A percentile compares a stretch with the other conserved stretches of the same genome.
These are phyloP conservation scores for Caloenas nicobarica DNA, from an alignment of 2,113 vertebrate genomes.

Conservation along the genomic window DNA sequence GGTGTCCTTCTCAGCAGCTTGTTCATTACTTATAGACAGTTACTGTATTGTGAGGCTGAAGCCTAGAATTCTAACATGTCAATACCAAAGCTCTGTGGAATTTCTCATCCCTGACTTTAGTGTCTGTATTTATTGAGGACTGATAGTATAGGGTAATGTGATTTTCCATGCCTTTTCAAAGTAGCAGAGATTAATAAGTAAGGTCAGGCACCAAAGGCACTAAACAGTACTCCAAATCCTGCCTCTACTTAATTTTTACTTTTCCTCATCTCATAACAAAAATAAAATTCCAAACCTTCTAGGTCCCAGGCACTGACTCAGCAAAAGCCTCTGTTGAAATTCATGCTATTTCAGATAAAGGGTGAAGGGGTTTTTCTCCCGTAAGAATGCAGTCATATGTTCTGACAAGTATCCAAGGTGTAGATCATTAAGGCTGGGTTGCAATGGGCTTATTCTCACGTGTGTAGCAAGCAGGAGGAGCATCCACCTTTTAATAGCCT, in stretches of 20 bases:
- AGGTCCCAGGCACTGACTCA: not conserved
- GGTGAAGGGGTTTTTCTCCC: not conserved
- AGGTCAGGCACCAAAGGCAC: slow-evolving; percentile 68
- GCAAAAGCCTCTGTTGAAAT: not conserved
- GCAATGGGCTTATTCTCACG: not conserved
- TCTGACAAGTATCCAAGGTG: not conserved
- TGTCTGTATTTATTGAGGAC: slow-evolving; percentile 46
- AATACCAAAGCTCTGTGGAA: slow-evolving; percentile 2
- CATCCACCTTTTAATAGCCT: not conserved
- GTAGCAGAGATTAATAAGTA: slow-evolving; percentile 76
- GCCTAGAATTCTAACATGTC: slow-evolving; percentile 32
- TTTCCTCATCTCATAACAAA: not conserved
- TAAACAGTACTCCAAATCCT: not conserved
- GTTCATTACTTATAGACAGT: slow-evolving; percentile 47
- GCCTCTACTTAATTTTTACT: not conserved
- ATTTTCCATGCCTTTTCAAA: slow-evolving; percentile 72
- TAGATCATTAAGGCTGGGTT: not conserved
- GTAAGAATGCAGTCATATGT: not conserved
- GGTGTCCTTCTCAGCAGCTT: not conserved
- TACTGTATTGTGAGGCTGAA: slow-evolving; percentile 33
- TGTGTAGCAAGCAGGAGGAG: not conserved
- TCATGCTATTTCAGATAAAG: not conserved
- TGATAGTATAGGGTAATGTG: slow-evolving; percentile 66
- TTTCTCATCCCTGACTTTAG: slow-evolving; percentile 11
- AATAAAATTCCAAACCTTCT: not conserved